Conservation (phyloP, 1,140 invertebrate genomes). For the Tetramorium alpestre region DNA sequence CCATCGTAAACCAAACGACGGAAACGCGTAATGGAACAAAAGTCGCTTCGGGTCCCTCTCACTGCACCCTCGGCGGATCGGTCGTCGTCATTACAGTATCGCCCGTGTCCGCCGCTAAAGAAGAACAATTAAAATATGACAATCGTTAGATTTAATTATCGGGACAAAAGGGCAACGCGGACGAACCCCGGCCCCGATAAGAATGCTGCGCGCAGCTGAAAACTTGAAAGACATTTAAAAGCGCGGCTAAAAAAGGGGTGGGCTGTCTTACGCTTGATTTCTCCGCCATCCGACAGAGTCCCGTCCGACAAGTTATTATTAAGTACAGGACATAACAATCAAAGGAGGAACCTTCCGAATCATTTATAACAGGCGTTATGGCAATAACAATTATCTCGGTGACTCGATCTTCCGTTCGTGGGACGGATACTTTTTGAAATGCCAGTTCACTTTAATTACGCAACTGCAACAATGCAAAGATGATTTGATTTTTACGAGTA, state of each 20-base stretch:
- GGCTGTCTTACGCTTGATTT: conserved; percentile 73
- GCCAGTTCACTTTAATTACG: not conserved
- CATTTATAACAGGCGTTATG: conserved; percentile 76
- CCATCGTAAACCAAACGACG: conserved; percentile 56
- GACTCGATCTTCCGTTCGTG: conserved; percentile 10
- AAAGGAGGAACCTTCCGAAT: conserved; percentile 76
- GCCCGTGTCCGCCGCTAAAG: conserved; percentile 72
- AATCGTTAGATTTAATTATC: conserved; percentile 85
- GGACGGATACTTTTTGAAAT: conserved; percentile 31
- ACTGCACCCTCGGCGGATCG: conserved; percentile 69
- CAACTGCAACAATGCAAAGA: not conserved
- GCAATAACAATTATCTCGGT: conserved; percentile 76
- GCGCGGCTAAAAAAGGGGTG: conserved; percentile 77
- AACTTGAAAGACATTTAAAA: conserved; percentile 84
- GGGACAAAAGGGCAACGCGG: conserved; percentile 77
- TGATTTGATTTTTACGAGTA: not conserved
- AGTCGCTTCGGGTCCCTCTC: conserved; percentile 65
- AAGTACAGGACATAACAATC: conserved; percentile 77
- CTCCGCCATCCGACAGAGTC: conserved; percentile 49
- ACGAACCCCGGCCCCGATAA: conserved; percentile 66
- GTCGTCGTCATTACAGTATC: conserved; percentile 78
- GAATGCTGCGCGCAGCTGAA: conserved; percentile 82
- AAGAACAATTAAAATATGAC: conserved; percentile 85
- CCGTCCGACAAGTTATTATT: conserved; percentile 67
- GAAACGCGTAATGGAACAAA: conserved; percentile 81